A percentile compares a stretch with the other conserved stretches of the same genome.
These are phyloP conservation scores for Pycnomerus fuliginosus DNA, from an alignment of 2,888 invertebrate genomes.

Conservation along the genomic window DNA sequence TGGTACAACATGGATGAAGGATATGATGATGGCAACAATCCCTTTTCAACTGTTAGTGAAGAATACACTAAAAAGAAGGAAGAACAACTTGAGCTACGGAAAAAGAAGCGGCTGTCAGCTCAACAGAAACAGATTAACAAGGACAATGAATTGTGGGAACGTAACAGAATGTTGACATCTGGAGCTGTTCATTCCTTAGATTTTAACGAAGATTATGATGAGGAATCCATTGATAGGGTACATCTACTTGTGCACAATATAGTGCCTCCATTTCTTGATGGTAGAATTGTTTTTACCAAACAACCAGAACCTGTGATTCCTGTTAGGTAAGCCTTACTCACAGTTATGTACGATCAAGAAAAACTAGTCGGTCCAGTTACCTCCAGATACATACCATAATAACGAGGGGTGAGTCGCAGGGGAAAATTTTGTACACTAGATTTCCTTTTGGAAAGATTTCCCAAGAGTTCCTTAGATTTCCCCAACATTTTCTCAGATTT, in stretches of 20 bases:
- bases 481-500: no score
- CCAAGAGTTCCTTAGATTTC: no score
- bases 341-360: no score
- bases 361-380: no score
- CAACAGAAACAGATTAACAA: conserved; percentile 96
- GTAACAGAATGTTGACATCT: conserved; percentile 94
- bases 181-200: conserved; percentile 90
- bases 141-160: conserved; percentile 98
- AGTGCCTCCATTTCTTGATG: conserved; percentile 97
- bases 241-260: conserved; percentile 97
- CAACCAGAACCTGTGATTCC: conserved; percentile 99
- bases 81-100: conserved; percentile 84
- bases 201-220: conserved; percentile 91
- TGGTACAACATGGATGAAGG: conserved; percentile 97
- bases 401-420: no score
- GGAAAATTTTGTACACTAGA: no score
- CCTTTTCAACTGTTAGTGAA: conserved; percentile 84
- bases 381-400: no score
- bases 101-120: conserved; percentile 91
- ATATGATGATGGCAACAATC: conserved; percentile 88
- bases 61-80: conserved; percentile 94
- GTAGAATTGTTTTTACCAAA: conserved; percentile 97
- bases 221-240: conserved; percentile 91
- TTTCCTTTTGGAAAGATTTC: no score
- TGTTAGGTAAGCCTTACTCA: conserved; percentile 62